A percentile compares a stretch with the other conserved stretches of the same genome.
Conservation (phyloP, 2,113 vertebrate species). For the Notarius quadriscutis region DNA sequence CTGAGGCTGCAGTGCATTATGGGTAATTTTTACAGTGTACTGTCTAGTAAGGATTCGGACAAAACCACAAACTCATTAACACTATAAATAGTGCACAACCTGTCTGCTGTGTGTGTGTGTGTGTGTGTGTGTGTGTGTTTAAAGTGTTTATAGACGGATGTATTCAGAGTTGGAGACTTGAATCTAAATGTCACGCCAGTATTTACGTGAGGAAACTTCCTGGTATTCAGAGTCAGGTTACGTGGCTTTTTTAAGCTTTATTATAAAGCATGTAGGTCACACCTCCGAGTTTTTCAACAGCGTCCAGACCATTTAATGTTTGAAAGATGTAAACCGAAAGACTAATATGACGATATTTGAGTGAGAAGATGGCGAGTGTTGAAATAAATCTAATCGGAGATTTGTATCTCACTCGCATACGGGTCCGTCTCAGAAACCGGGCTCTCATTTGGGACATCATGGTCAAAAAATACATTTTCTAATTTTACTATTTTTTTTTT, state of each 20-base stretch:
- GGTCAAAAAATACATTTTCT: too few relatives aligned
- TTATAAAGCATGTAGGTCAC: too few relatives aligned
- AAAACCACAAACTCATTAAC: background rate
- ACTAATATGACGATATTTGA: too few relatives aligned
- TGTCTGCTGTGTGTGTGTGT: background rate
- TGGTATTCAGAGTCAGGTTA: background rate
- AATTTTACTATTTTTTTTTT: too few relatives aligned
- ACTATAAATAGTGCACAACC: background rate
- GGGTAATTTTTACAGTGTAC: background rate
- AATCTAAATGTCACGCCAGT: background rate
- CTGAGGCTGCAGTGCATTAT: background rate
- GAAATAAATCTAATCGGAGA: background rate
- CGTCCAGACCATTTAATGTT: too few relatives aligned
- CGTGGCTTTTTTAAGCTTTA: background rate
- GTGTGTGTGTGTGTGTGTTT: background rate
- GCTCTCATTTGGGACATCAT: too few relatives aligned
- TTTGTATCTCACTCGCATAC: too few relatives aligned
- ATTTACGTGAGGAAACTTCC: background rate
- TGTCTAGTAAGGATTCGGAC: background rate
- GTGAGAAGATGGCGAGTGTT: too few relatives aligned
- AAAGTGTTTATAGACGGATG: background rate
- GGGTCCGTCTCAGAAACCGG: too few relatives aligned
- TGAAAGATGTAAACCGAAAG: too few relatives aligned
- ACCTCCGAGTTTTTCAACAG: too few relatives aligned
- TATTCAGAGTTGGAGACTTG: background rate